phyloP scores from a whole-genome alignment of 2,113 vertebrate genomes.

The Toxostoma redivivum region DNA sequence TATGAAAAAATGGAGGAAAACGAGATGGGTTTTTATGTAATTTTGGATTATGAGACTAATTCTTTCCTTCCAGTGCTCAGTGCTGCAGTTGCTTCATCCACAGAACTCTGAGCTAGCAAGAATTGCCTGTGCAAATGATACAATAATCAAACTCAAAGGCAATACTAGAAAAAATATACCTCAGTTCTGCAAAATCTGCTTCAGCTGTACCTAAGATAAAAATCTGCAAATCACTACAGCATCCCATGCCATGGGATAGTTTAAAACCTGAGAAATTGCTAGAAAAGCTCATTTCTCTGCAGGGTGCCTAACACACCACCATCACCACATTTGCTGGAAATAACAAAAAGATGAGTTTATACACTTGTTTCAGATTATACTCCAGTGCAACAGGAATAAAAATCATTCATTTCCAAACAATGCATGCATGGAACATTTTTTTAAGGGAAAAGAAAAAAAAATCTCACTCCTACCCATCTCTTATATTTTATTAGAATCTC shows the following conservation, averaged over 20 bases:
- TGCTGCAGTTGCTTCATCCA: neutral
- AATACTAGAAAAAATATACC: neutral
- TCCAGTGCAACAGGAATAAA: neutral
- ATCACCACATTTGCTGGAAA: neutral
- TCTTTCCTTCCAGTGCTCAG: neutral
- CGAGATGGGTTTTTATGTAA: accelerated
- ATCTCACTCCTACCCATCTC: neutral
- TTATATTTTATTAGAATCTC: neutral
- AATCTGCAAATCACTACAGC: neutral
- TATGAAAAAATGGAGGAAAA: neutral
- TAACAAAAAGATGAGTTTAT: neutral
- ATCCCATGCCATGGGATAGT: neutral
- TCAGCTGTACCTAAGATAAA: neutral
- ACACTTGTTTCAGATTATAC: neutral
- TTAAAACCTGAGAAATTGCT: neutral
- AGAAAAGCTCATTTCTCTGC: neutral
- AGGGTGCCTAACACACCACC: neutral
- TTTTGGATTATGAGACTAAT: neutral
- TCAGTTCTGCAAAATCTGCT: neutral
- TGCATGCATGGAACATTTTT: neutral
- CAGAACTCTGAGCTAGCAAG: neutral
- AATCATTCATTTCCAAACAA: neutral
- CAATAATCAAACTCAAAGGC: neutral
- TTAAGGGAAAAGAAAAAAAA: neutral
- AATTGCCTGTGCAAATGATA: neutral